Evolutionary conservation across 2,888 invertebrate genomes (phyloP), one percentile per base, ranked within the genome.

Genomic region (Drosophila paramelanica): DNA sequence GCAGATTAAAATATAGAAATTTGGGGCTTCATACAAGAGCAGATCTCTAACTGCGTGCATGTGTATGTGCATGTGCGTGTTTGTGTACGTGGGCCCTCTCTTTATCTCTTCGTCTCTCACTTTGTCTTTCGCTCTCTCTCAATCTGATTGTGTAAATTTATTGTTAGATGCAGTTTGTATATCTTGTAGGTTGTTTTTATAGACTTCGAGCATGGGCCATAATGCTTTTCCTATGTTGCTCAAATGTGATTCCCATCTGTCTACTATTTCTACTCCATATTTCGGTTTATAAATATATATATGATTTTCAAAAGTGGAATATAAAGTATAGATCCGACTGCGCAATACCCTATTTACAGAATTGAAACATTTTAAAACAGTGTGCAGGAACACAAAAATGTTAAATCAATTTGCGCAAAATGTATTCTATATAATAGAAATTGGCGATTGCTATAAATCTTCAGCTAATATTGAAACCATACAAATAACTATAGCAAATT

Each of bases 91-190:
- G 23, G 23, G 3, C 20, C 27, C 45, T 25, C 13, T 17, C 17
- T 17, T 17, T 17, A 17, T 17, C 17, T 17, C 17, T 17, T 17
- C n/a, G n/a, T 39, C 27, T 7, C 56, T 58, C n/a, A 66, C 57
- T 31, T 13, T 20, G 33, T 27, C 33, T 41, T 42, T 33, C 38
- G 3, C 51, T 58, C 41, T 43, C 36, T 39, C 13, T 41, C 38
- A 53, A 42, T 14, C 36, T 41, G 43, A 53, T 59, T 20, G 61
- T 55, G 45, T 51, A 56, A 65, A 76, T 78, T 76, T 76, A 76
- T 76, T 53, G 75, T 62, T 74, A 66, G 75, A 51, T 79, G 78
- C 78, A 68, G 78, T 73, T 73, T 73, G 60, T 73, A 77, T 78
- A 68, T 78, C 64, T 78, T 69, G 60, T 59, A 53, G 55, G 31